A percentile compares a stretch with the other conserved stretches of the same genome.
phyloP scores from a whole-genome alignment of 2,888 invertebrate species.

The Oligia latruncula region DNA sequence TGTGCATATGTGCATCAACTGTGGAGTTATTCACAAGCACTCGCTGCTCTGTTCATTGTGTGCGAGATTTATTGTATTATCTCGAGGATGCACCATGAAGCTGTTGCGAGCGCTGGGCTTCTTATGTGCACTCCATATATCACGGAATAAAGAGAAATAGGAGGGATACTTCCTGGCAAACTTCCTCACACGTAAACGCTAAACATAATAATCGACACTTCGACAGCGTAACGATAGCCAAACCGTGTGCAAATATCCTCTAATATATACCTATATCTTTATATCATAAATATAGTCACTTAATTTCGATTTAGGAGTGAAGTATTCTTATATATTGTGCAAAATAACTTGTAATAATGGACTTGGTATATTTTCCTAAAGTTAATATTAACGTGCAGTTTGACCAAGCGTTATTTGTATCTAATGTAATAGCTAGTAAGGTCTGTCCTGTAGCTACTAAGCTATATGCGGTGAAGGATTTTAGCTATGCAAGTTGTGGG shows the following conservation, averaged over 20 bases:
- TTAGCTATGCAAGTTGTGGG: neutral
- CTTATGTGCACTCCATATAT: neutral
- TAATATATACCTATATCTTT: neutral
- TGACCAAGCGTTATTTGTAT: neutral
- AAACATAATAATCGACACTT: slow-evolving; percentile 2
- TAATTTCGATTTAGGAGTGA: neutral
- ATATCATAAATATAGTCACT: neutral
- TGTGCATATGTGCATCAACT: slow-evolving; percentile 35
- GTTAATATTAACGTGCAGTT: neutral
- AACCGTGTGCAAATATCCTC: neutral
- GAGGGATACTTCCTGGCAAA: slow-evolving; percentile 14
- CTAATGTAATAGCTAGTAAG: neutral
- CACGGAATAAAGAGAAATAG: neutral
- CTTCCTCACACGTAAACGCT: slow-evolving; percentile 10
- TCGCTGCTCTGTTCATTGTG: slow-evolving; percentile 44
- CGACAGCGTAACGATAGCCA: neutral
- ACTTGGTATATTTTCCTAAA: neutral
- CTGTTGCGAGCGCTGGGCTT: neutral
- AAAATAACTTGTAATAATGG: neutral
- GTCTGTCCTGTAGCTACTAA: neutral
- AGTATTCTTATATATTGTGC: neutral
- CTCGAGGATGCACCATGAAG: slow-evolving; percentile 5
- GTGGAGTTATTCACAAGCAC: slow-evolving; percentile 18
- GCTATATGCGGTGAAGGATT: neutral
- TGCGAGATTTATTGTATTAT: slow-evolving; percentile 20